Conservation (phyloP, 2,113 vertebrate genomes). For the Camelus dromedarius region DNA sequence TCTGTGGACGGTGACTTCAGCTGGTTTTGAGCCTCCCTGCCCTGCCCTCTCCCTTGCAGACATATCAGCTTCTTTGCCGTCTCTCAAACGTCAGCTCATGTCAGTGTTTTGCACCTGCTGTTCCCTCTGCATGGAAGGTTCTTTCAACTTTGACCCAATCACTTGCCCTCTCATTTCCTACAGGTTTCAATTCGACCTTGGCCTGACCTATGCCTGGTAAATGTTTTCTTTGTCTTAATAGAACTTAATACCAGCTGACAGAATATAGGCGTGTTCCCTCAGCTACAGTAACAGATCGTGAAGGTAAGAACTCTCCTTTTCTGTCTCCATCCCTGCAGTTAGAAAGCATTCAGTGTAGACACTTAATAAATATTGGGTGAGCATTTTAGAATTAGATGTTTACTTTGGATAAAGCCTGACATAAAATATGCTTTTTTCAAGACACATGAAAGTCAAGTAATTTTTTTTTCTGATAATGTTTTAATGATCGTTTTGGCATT, state of each 20-base stretch:
- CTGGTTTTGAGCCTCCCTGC: background rate
- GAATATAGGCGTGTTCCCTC: background rate
- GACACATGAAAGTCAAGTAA: background rate
- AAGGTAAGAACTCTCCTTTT: background rate
- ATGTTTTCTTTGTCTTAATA: constrained; percentile 26
- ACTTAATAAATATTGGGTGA: background rate
- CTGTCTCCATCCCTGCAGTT: background rate
- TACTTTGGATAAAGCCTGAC: background rate
- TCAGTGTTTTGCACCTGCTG: background rate
- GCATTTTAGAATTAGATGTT: background rate
- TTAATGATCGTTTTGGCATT: background rate
- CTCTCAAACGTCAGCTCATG: no score
- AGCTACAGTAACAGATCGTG: background rate
- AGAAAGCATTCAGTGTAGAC: background rate
- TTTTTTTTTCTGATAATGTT: background rate
- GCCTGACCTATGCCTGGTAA: background rate
- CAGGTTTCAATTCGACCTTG: background rate
- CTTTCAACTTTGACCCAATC: background rate
- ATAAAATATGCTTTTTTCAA: background rate
- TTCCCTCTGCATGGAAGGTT: background rate
- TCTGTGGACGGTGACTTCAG: fast-evolving
- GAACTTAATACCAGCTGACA: background rate
- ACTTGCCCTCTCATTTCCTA: background rate
- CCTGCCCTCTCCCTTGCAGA: fast-evolving
- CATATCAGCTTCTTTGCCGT: background rate